Evolutionary conservation across 2,888 invertebrate genomes (phyloP).

Genomic region (Ichneumoninae sp.): DNA sequence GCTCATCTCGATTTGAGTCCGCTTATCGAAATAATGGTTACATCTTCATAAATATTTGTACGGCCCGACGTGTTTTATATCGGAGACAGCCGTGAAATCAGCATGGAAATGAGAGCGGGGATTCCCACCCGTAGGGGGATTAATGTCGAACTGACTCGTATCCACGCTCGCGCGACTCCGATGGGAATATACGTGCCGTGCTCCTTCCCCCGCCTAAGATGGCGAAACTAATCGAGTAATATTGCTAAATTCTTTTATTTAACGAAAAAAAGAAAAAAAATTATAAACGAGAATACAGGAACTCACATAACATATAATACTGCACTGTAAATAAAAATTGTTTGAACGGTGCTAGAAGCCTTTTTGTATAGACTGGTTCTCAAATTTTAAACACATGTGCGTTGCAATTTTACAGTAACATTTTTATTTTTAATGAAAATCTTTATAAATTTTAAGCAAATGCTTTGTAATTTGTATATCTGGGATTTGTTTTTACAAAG

Average conservation of each 20-base stretch:
- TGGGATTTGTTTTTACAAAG: not conserved
- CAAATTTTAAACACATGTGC: no score
- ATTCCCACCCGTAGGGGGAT: constrained; percentile 47
- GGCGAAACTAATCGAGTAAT: constrained; percentile 8
- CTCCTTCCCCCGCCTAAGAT: not conserved
- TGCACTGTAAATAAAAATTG: not conserved
- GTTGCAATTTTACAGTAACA: no score
- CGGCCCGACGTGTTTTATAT: constrained; percentile 72
- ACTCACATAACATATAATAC: not conserved
- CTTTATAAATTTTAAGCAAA: no score
- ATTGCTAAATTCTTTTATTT: constrained; percentile 10
- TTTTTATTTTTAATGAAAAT: no score
- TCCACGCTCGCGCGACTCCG: not conserved
- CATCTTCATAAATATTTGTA: constrained; percentile 84
- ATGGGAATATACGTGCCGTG: constrained; percentile 40
- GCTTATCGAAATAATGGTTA: constrained; percentile 84
- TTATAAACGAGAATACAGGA: no score
- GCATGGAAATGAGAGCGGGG: constrained; percentile 79
- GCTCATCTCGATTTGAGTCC: constrained; percentile 76
- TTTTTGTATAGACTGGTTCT: no score
- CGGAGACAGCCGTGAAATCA: constrained; percentile 81
- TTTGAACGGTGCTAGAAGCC: no score
- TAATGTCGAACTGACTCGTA: constrained; percentile 6
- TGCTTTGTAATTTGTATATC: not conserved
- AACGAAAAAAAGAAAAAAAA: not conserved